Conservation (phyloP, 2,888 invertebrate genomes). For the Microctonus hyperodae region DNA sequence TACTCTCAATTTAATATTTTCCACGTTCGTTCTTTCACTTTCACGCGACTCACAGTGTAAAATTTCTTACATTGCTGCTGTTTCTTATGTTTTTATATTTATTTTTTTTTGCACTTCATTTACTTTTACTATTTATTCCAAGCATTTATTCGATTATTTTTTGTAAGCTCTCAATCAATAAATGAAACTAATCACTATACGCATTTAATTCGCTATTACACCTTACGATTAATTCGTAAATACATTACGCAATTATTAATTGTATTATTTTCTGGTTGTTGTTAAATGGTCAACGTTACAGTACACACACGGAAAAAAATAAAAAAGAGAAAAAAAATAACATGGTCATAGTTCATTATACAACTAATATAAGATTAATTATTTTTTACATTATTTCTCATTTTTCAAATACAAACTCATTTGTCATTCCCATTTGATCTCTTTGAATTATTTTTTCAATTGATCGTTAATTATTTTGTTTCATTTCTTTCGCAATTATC, state of each 20-base stretch:
- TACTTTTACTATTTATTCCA: not conserved
- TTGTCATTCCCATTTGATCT: constrained; percentile 17
- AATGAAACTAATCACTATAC: constrained; percentile 37
- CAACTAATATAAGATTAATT: constrained; percentile 28
- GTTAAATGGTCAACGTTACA: constrained; percentile 35
- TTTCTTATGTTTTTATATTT: constrained; percentile 4
- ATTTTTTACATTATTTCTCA: constrained; percentile 40
- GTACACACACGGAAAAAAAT: constrained; percentile 40
- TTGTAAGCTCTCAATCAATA: constrained; percentile 39
- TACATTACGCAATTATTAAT: constrained; percentile 30
- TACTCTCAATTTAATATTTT: constrained; percentile 18
- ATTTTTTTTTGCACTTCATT: not conserved
- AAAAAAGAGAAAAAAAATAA: constrained; percentile 14
- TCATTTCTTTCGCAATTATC: not conserved
- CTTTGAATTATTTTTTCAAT: constrained; percentile 8
- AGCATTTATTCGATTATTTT: constrained; percentile 40
- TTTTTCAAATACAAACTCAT: constrained; percentile 36
- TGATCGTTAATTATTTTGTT: not conserved
- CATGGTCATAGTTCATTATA: constrained; percentile 26
- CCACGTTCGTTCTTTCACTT: constrained; percentile 5
- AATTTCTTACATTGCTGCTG: constrained; percentile 5
- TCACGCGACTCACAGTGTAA: not conserved
- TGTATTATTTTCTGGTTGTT: constrained; percentile 31
- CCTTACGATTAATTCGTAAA: constrained; percentile 22
- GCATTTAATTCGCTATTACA: constrained; percentile 18